Percentiles rank a stretch among this genome's conserved stretches.
Evolutionary conservation across 2,888 invertebrate genomes (phyloP).

Genomic region (Apamea sordens): DNA sequence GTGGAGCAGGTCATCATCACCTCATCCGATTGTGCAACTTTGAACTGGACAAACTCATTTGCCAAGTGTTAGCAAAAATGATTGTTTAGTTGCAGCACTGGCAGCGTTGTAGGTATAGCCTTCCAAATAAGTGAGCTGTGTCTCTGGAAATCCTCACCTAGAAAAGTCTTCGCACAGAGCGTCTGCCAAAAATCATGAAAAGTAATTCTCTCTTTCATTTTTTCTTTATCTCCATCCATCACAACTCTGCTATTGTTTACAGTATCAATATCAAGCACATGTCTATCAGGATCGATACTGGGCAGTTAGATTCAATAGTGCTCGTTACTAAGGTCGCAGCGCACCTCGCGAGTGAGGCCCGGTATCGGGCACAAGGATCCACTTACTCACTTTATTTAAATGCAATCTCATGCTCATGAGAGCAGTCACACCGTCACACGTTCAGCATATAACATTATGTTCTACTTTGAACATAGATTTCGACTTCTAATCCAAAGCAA

Average conservation of each 20-base stretch:
- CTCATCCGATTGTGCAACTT: background rate
- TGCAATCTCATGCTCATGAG: conserved; percentile 16
- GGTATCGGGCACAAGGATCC: conserved; percentile 55
- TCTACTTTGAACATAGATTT: background rate
- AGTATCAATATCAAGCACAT: background rate
- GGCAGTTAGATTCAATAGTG: background rate
- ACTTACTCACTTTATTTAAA: conserved; percentile 23
- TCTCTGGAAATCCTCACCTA: background rate
- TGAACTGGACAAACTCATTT: background rate
- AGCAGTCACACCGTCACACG: conserved; percentile 13
- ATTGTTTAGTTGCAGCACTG: background rate
- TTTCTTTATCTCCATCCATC: background rate
- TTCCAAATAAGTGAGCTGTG: background rate
- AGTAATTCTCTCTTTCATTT: background rate
- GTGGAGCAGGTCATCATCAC: background rate
- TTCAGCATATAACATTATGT: conserved; percentile 4
- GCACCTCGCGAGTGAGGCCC: conserved; percentile 34
- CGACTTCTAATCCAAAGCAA: background rate
- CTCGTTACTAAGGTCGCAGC: conserved; percentile 18
- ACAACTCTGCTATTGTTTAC: background rate
- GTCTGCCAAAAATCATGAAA: background rate
- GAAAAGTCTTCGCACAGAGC: background rate
- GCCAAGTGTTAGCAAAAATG: background rate
- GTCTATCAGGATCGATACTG: background rate
- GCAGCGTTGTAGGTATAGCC: too few relatives aligned